Conservation (phyloP, 2,113 vertebrate genomes). For the Euleptes europaea region DNA sequence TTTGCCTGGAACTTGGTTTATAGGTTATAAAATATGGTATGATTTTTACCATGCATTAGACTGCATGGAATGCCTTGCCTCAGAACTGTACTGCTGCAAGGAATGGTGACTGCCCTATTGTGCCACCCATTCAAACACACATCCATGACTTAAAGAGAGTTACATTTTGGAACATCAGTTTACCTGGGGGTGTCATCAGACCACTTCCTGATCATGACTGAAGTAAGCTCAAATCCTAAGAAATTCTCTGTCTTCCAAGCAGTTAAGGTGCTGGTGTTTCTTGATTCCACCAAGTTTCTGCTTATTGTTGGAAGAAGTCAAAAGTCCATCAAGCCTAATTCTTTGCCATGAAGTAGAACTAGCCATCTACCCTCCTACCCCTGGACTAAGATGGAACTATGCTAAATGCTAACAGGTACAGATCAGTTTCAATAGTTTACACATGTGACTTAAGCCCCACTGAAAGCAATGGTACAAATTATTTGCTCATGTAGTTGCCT, state of each 20-base stretch:
- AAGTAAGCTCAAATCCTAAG: background rate
- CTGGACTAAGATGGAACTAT: too few species aligned
- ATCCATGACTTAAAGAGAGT: background rate
- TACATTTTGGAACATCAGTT: background rate
- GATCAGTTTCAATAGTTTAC: background rate
- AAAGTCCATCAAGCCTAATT: background rate
- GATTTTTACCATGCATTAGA: constrained; percentile 5
- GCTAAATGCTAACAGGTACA: background rate
- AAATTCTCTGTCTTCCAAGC: background rate
- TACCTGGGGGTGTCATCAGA: background rate
- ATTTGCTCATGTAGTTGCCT: too few species aligned
- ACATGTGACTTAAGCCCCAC: too few species aligned
- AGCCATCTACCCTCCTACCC: background rate
- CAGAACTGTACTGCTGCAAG: background rate
- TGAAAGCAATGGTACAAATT: too few species aligned
- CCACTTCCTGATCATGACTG: background rate
- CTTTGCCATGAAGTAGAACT: background rate
- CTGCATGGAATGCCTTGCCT: background rate
- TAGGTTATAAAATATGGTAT: background rate
- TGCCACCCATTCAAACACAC: background rate
- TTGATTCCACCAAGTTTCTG: background rate
- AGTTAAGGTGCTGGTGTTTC: background rate
- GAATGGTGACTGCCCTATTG: background rate
- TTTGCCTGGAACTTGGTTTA: fast-evolving
- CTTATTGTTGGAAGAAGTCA: background rate